Conservation (phyloP, 2,797 vertebrate species). For the Distichodus sexfasciatus region DNA sequence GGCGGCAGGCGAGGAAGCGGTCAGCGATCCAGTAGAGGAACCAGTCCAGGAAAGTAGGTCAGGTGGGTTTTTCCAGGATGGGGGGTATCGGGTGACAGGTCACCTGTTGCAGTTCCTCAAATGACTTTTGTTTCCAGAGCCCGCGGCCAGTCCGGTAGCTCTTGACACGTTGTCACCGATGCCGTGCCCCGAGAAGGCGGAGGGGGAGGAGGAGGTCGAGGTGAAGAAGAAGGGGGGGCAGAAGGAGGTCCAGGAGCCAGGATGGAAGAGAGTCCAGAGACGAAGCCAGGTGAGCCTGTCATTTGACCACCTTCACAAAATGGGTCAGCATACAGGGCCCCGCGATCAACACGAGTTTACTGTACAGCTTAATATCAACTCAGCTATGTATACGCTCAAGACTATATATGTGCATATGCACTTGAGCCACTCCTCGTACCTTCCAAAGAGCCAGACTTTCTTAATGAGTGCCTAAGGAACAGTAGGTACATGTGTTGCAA, state of each 20-base stretch:
- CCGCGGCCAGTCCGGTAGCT: constrained; percentile 45
- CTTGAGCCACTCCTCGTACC: too few species aligned
- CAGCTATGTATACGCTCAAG: constrained; percentile 3
- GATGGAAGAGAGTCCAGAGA: constrained; percentile 44
- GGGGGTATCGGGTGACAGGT: background rate
- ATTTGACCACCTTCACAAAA: constrained; percentile 37
- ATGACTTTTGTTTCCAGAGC: constrained; percentile 56
- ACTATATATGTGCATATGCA: too few species aligned
- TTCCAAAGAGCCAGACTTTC: too few species aligned
- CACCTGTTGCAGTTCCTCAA: constrained; percentile 21
- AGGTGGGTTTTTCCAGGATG: constrained; percentile 19
- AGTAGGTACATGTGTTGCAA: too few species aligned
- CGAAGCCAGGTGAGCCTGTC: constrained; percentile 61
- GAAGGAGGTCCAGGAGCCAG: constrained; percentile 5
- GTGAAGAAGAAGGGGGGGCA: constrained; percentile 60
- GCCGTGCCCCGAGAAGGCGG: constrained; percentile 64
- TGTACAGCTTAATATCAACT: constrained; percentile 50
- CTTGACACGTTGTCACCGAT: constrained; percentile 60
- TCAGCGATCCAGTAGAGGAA: constrained; percentile 17
- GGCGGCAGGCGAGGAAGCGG: constrained; percentile 14
- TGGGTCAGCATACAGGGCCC: constrained; percentile 43
- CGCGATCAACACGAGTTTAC: background rate
- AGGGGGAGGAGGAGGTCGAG: constrained; percentile 49
- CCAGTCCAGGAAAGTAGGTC: constrained; percentile 53
- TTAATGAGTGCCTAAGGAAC: too few species aligned